phyloP scores from a whole-genome alignment of 2,888 invertebrate genomes.

The Exephanes ischioxanthus region DNA sequence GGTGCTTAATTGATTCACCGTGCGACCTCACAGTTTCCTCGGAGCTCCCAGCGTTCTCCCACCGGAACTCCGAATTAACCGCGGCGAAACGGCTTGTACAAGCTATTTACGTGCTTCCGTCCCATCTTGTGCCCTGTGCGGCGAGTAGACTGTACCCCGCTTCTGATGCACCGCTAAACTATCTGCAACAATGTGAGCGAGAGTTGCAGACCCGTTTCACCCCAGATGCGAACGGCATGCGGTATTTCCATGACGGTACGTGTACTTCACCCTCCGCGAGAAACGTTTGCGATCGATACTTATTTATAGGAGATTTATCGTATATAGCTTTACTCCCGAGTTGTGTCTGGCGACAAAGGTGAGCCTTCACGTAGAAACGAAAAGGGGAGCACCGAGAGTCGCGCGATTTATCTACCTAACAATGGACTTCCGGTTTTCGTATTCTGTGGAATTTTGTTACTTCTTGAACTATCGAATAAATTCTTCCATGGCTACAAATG shows the following conservation, averaged over 20 bases:
- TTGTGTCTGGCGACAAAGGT: slow-evolving; percentile 32
- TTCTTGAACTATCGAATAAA: not conserved
- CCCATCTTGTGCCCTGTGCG: slow-evolving; percentile 12
- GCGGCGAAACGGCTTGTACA: slow-evolving; percentile 46
- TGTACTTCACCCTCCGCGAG: slow-evolving; percentile 47
- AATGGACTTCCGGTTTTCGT: slow-evolving; percentile 10
- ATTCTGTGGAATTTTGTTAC: not conserved
- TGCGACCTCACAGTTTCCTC: slow-evolving; percentile 52
- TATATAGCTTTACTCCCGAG: slow-evolving; percentile 40
- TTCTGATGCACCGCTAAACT: slow-evolving; percentile 9
- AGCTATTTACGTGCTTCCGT: slow-evolving; percentile 29
- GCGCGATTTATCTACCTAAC: slow-evolving; percentile 12
- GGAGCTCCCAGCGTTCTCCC: slow-evolving; percentile 27
- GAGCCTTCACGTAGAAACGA: slow-evolving; percentile 4
- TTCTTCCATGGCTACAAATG: not conserved
- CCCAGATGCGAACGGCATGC: slow-evolving; percentile 34
- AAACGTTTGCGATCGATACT: slow-evolving; percentile 56
- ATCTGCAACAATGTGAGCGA: slow-evolving; percentile 12
- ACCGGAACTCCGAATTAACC: slow-evolving; percentile 54
- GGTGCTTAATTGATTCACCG: slow-evolving; percentile 38
- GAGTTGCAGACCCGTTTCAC: slow-evolving; percentile 18
- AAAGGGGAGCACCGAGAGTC: slow-evolving; percentile 11
- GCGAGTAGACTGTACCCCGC: slow-evolving; percentile 6
- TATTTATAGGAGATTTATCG: slow-evolving; percentile 62
- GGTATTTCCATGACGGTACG: slow-evolving; percentile 40